Evolutionary conservation across 2,797 vertebrate genomes (phyloP).

Genomic region (Phalloptychus januarius): DNA sequence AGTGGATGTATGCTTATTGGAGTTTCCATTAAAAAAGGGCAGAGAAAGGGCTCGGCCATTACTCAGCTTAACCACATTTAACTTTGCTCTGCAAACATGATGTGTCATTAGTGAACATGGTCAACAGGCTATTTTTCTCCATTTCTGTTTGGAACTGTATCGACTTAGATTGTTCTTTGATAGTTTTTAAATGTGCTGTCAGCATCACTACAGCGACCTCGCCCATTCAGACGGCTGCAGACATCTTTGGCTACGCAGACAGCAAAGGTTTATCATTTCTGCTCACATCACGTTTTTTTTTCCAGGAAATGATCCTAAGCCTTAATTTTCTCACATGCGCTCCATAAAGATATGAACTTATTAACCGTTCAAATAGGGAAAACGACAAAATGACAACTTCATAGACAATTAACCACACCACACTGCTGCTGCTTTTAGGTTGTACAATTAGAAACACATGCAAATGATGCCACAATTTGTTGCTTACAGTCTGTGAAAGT

Average conservation of each 20-base stretch:
- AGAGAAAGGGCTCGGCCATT: neutral
- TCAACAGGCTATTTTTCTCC: neutral
- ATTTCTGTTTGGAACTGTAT: conserved; percentile 22
- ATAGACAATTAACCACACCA: neutral
- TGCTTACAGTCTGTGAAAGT: neutral
- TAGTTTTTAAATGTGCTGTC: conserved; percentile 49
- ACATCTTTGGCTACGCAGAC: conserved; percentile 19
- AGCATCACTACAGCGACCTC: conserved; percentile 44
- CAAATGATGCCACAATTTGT: neutral
- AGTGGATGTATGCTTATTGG: neutral
- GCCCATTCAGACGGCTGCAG: conserved; percentile 41
- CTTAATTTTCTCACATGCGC: neutral
- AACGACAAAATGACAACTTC: neutral
- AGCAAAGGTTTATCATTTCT: neutral
- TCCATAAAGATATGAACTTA: neutral
- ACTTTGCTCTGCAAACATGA: conserved; percentile 22
- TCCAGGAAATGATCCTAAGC: neutral
- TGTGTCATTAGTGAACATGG: conserved; percentile 9
- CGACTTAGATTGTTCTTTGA: conserved; percentile 19
- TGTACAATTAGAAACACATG: neutral
- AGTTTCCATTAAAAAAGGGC: conserved; percentile 21
- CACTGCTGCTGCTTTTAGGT: neutral
- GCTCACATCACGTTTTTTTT: neutral
- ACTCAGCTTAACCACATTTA: conserved; percentile 3
- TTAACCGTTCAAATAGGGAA: neutral